Conservation (phyloP, 2,797 vertebrate species). For the Coilia nasus region DNA sequence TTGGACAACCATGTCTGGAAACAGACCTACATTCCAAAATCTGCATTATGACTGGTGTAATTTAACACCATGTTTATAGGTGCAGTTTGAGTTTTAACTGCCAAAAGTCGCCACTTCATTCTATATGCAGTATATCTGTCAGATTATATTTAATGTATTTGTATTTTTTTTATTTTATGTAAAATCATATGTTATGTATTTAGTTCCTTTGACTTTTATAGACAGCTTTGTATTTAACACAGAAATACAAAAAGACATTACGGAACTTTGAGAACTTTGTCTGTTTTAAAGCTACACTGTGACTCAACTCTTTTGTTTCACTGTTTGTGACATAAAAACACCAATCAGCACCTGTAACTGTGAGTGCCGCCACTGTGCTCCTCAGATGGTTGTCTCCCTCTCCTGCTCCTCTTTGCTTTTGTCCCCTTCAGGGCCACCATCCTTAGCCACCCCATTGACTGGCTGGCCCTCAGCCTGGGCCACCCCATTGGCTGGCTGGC, state of each 20-base stretch:
- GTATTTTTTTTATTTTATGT: too few relatives aligned
- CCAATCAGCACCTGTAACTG: not conserved
- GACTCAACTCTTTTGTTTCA: not conserved
- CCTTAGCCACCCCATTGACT: slow-evolving; percentile 50
- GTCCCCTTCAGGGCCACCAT: not conserved
- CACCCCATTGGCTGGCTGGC: slow-evolving; percentile 49
- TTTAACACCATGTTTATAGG: too few relatives aligned
- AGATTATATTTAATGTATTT: too few relatives aligned
- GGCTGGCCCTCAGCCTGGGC: slow-evolving; percentile 28
- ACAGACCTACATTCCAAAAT: not conserved
- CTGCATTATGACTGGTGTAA: not conserved
- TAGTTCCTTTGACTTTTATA: too few relatives aligned
- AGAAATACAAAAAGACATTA: too few relatives aligned
- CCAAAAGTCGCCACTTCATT: too few relatives aligned
- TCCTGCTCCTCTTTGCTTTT: slow-evolving; percentile 60
- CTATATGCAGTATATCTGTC: too few relatives aligned
- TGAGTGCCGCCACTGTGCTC: not conserved
- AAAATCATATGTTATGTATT: too few relatives aligned
- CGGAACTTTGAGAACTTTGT: too few relatives aligned
- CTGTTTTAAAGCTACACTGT: too few relatives aligned
- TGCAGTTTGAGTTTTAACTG: too few relatives aligned
- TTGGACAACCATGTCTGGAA: not conserved
- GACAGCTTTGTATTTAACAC: too few relatives aligned
- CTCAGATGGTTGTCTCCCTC: slow-evolving; percentile 72
- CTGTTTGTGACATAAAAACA: not conserved